Evolutionary conservation across 2,888 invertebrate species (phyloP).

Genomic region (Mongoloraphidia duomilia): DNA sequence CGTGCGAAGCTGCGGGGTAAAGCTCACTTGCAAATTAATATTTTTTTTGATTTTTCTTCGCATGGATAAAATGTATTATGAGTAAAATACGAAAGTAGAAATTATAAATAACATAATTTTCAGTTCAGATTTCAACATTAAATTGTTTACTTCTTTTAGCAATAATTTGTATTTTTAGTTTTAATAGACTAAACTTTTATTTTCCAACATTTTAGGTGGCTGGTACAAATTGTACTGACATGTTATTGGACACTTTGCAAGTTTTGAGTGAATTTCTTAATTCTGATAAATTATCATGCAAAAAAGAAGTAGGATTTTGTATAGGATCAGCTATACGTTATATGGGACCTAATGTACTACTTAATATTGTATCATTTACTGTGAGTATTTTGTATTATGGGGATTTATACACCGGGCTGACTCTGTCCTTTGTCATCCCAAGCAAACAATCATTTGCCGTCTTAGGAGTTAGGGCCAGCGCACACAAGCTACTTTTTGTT

Average conservation of each 20-base stretch:
- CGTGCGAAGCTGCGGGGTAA: too few species aligned
- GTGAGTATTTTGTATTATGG: slow-evolving; percentile 21
- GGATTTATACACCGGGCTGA: too few species aligned
- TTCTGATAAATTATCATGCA: slow-evolving; percentile 47
- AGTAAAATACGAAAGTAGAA: too few species aligned
- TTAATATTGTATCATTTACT: slow-evolving; percentile 52
- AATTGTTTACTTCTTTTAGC: background rate
- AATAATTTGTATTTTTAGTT: background rate
- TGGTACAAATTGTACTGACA: slow-evolving; percentile 29
- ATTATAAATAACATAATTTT: too few species aligned
- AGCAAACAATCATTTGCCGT: too few species aligned
- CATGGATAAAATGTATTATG: too few species aligned
- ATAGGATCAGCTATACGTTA: slow-evolving; percentile 65
- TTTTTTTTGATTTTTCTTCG: too few species aligned
- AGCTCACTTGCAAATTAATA: too few species aligned
- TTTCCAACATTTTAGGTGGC: slow-evolving; percentile 23
- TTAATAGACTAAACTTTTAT: slow-evolving; percentile 1
- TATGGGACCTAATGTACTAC: slow-evolving; percentile 58
- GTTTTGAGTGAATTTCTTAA: slow-evolving; percentile 55
- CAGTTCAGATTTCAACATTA: too few species aligned
- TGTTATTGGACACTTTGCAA: slow-evolving; percentile 35
- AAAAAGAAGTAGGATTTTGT: slow-evolving; percentile 65
- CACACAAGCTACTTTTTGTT: too few species aligned
- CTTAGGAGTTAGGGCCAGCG: too few species aligned
- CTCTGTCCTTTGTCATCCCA: too few species aligned